Base-by-base conservation (phyloP, 1,140 invertebrate genomes). In the Drosophila prosaltans region DNA sequence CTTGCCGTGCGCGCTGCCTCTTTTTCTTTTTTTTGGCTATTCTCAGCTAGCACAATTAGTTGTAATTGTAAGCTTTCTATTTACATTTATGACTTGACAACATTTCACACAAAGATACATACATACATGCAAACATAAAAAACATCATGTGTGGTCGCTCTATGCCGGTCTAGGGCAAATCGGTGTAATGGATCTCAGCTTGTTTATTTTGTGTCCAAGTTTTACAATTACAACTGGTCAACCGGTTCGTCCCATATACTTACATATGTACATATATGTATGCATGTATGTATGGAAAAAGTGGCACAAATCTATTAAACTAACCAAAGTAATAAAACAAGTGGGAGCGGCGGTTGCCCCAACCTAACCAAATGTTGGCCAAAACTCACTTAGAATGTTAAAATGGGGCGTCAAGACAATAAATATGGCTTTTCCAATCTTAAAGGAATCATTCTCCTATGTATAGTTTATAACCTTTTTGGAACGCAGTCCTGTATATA, bases 221-320 rank as follows among this genome's bases (percentile, higher is more conserved):
- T 21, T 48, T 51, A 51, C 45, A 51, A 51, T 51, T 51, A 51
- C 45, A 51, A 51, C 45, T 51, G 45, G 45, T 9, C 21, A 26
- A 51, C 45, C 45, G 21, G 45, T 10, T 26, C 45, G 45, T 51
- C 45, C 45, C 45, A 26, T 24, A 51, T 48, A 45, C 43, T 21
- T 7, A 45, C 16, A 45, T 7, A 40, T 1, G 39, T 63, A 74
- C 40, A 55, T 74, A 68, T 68, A 63, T 28, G 57, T 28, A 65
- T 63, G 21, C 59, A 36, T 8, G 45, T 51, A 36, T 36, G 32
- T 51, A 36, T 51, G 24, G 8, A 24, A 51, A 48, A 51, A 51
- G 45, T 51, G 24, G 45, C 45, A 51, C 45, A 51, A 51, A 51
- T 51, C 45, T 51, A 51, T 51, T 51, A 69, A 75, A 75, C 73